Conservation (phyloP, 2,113 vertebrate genomes). For the Catharus fuscescens region DNA sequence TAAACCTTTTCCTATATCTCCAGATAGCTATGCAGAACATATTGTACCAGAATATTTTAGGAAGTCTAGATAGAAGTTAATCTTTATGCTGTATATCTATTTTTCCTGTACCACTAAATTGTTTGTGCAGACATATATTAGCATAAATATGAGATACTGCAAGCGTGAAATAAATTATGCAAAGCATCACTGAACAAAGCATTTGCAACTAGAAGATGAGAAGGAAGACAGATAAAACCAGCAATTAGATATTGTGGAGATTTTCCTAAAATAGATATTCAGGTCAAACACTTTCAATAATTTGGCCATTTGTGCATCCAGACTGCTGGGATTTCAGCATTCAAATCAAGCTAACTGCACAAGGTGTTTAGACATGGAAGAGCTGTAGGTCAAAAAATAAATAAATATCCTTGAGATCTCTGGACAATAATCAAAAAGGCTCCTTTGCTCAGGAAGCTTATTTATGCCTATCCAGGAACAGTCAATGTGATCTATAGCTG, state of each 20-base stretch:
- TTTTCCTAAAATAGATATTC: background rate
- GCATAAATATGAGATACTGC: background rate
- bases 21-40: background rate
- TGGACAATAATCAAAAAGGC: background rate
- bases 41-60: background rate
- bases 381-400: background rate
- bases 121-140: background rate
- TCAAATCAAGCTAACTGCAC: background rate
- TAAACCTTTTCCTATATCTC: background rate
- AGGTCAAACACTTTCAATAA: background rate
- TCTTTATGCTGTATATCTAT: background rate
- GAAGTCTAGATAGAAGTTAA: background rate
- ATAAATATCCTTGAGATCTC: background rate
- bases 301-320: background rate
- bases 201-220: background rate
- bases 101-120: background rate
- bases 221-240: background rate
- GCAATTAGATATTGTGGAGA: background rate
- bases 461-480: background rate
- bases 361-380: background rate
- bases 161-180: background rate
- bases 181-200: background rate
- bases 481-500: background rate
- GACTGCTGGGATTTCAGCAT: background rate
- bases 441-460: background rate